Evolutionary conservation across 2,113 vertebrate species (phyloP), one percentile per base, ranked within the genome.

Genomic region (Phasianus colchicus): DNA sequence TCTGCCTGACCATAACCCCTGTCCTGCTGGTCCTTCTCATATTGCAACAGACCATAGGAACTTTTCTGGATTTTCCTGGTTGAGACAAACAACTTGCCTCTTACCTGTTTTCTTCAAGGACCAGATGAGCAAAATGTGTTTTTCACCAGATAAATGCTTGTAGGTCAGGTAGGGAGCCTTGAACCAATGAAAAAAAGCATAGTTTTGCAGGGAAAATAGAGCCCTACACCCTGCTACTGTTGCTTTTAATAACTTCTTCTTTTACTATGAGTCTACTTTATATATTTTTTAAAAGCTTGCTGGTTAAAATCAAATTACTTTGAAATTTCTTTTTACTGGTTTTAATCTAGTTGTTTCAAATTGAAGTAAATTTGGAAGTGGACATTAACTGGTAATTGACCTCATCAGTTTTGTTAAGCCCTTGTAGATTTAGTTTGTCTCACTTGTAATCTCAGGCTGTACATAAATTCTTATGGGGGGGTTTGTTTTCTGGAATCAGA

Each of bases 251-350:
- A 72, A 40, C 11, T 29, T 50, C 10, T 47, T 42, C 75, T 85
- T 87, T 75, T 48, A 57, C 32, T 30, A 17, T 1, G 2, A 82
- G 5, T 29, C 48, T 22, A 11, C 74, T 43, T 85, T 66, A 65
- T 90, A 42, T 69, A 50, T 24, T 7, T 87, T 77, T 86, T 82
- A 36, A 96, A 89, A 93, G 11, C 18, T 54, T 75, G 36, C 30
- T 0, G 3, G 20, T 72, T 67, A 63, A 88, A 85, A 67, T 93
- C 34, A 78, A 78, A 84, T 78, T 75, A 43, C 5, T 67, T 61
- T 25, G 38, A 83, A 20, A 15, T 83, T 88, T 65, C 5, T 73
- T 88, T 52, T 83, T 76, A 45, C 29, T 69, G 9, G 38, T 80
- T 81, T 50, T 55, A 73, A 25, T 25, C 19, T 84, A 25, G 47